Conservation (phyloP, 2,888 invertebrate genomes). For the Drosophila fungiperda region DNA sequence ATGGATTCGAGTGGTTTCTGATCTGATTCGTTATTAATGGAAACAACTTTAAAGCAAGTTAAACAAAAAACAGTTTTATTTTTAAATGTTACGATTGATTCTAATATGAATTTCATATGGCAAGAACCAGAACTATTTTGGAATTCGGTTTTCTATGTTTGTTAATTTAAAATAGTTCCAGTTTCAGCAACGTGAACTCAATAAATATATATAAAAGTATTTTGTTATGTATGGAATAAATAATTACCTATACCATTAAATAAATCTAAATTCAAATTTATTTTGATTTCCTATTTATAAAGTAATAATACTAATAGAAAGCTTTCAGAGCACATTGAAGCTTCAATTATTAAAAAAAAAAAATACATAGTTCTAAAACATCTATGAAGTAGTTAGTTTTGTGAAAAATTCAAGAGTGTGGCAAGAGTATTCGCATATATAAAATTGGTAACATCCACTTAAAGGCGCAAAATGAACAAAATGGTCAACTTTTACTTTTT, state of each 20-base stretch:
- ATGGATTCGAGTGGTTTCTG: conserved; percentile 25
- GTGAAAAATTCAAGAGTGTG: neutral
- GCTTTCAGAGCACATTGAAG: neutral
- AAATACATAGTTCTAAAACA: conserved; percentile 8
- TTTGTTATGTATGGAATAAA: neutral
- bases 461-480: conserved; percentile 37
- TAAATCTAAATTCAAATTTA: neutral
- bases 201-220: neutral
- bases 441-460: conserved; percentile 27
- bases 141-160: neutral
- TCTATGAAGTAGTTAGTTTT: neutral
- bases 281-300: neutral
- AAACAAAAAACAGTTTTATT: conserved; percentile 2
- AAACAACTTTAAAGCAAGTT: conserved; percentile 24
- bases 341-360: neutral
- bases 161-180: neutral
- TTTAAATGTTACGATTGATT: neutral
- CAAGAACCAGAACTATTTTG: neutral
- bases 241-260: too few relatives aligned
- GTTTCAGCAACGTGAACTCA: neutral
- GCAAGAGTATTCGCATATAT: conserved; percentile 9
- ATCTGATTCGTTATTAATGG: conserved; percentile 36
- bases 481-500: conserved; percentile 72
- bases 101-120: neutral
- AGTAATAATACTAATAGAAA: neutral